These are phyloP conservation scores for Hippocampus abdominalis DNA, from an alignment of 2,113 vertebrate genomes.

Conservation along the genomic window DNA sequence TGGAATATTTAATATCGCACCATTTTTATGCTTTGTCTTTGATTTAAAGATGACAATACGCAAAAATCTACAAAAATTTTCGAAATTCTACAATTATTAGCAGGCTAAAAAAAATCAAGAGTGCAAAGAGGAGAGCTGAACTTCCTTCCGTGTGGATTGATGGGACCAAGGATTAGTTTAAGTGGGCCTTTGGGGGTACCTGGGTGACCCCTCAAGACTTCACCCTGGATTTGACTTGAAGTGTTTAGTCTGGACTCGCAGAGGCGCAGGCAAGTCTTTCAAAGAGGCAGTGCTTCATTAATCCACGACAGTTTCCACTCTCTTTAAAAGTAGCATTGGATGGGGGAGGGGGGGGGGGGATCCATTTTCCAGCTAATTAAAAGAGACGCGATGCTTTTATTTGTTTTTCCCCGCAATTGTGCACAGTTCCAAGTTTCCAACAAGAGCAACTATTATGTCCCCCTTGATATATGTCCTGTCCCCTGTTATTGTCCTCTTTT, in stretches of 20 bases:
- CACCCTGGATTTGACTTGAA: conserved; percentile 54
- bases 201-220: conserved; percentile 12
- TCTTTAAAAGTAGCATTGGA: background rate
- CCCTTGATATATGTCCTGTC: too few relatives aligned
- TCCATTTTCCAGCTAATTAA: background rate
- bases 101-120: background rate
- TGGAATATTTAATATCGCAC: too few relatives aligned
- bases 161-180: conserved; percentile 22
- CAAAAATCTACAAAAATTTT: too few relatives aligned
- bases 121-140: background rate
- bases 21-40: too few relatives aligned
- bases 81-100: too few relatives aligned
- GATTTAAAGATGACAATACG: too few relatives aligned
- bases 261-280: background rate
- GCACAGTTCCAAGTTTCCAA: background rate
- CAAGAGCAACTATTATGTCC: too few relatives aligned
- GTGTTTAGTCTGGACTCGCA: conserved; percentile 31
- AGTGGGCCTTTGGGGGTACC: background rate
- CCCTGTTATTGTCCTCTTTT: background rate
- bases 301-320: background rate
- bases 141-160: conserved; percentile 47
- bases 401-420: background rate
- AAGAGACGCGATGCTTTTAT: background rate
- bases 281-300: background rate
- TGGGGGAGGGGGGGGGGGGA: too few relatives aligned